phyloP scores from a whole-genome alignment of 2,797 vertebrate species.

The Alosa sapidissima region DNA sequence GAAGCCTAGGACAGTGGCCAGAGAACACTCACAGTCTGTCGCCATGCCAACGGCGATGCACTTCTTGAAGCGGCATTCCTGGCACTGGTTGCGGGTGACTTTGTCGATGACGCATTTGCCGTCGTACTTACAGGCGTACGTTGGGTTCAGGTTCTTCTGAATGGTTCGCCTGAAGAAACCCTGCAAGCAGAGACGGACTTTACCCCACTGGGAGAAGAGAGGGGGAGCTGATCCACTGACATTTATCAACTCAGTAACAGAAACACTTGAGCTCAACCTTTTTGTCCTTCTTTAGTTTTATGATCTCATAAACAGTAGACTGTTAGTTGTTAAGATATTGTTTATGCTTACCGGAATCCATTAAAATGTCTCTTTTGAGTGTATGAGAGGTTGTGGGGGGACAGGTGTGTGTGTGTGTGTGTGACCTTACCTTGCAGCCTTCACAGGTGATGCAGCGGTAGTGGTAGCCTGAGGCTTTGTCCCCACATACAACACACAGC shows the following conservation, averaged over 20 bases:
- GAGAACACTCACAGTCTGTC: slow-evolving; percentile 90
- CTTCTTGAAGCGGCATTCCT: slow-evolving; percentile 99
- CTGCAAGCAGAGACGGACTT: slow-evolving; percentile 59
- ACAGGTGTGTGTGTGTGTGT: not conserved
- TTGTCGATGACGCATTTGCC: slow-evolving; percentile 96
- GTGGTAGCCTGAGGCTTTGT: slow-evolving; percentile 98
- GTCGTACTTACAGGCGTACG: slow-evolving; percentile 97
- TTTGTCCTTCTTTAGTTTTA: not conserved
- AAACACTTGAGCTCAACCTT: no score
- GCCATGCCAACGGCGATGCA: slow-evolving; percentile 98
- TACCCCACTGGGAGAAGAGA: no score
- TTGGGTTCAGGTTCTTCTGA: slow-evolving; percentile 98
- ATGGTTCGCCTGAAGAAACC: slow-evolving; percentile 98
- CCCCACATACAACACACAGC: slow-evolving; percentile 95
- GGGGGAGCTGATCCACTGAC: not conserved
- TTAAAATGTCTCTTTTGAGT: no score
- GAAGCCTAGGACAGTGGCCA: not conserved
- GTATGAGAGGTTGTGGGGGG: no score
- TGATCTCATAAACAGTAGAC: no score
- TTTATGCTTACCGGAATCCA: no score
- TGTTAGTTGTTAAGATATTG: no score
- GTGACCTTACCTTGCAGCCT: slow-evolving; percentile 90
- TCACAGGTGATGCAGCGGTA: slow-evolving; percentile 99
- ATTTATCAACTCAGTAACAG: not conserved
- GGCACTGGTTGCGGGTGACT: slow-evolving; percentile 98